A percentile compares a stretch with the other conserved stretches of the same genome.
phyloP scores from a whole-genome alignment of 2,797 vertebrate species.

The Enteromius thamalakanensis region DNA sequence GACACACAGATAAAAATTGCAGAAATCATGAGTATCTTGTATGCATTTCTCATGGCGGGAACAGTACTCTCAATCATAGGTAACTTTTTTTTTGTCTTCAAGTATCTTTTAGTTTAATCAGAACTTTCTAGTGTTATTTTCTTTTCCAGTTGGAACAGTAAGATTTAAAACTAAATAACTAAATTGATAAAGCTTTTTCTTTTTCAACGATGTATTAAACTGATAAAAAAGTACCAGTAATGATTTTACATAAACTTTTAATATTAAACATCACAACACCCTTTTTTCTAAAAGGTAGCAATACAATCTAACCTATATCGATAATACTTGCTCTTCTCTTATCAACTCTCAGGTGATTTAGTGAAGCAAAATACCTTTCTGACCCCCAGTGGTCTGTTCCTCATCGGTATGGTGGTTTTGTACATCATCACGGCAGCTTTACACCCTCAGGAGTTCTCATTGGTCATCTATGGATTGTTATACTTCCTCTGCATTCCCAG shows the following conservation, averaged over 20 bases:
- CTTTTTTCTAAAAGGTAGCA: too few relatives aligned
- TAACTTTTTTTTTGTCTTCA: conserved; percentile 44
- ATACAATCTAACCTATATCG: too few relatives aligned
- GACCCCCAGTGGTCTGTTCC: conserved; percentile 72
- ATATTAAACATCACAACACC: too few relatives aligned
- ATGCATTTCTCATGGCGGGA: conserved; percentile 75
- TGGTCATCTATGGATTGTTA: conserved; percentile 64
- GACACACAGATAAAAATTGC: conserved; percentile 75
- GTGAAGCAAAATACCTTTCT: conserved; percentile 66
- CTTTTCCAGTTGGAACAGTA: not conserved
- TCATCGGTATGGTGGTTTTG: conserved; percentile 60
- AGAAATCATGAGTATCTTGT: conserved; percentile 70
- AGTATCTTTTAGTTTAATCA: not conserved
- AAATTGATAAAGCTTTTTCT: too few relatives aligned
- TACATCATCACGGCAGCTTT: conserved; percentile 65
- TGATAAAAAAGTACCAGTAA: too few relatives aligned
- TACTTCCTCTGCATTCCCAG: conserved; percentile 67
- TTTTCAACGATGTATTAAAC: too few relatives aligned
- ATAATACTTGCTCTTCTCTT: not conserved
- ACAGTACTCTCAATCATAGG: conserved; percentile 70
- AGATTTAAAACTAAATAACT: too few relatives aligned
- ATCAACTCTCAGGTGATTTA: conserved; percentile 62
- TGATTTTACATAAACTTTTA: too few relatives aligned
- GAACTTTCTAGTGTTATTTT: too few relatives aligned
- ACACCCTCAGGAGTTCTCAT: conserved; percentile 72